phyloP scores from a whole-genome alignment of 1,140 invertebrate species.

The Hypothenemus hampei region DNA sequence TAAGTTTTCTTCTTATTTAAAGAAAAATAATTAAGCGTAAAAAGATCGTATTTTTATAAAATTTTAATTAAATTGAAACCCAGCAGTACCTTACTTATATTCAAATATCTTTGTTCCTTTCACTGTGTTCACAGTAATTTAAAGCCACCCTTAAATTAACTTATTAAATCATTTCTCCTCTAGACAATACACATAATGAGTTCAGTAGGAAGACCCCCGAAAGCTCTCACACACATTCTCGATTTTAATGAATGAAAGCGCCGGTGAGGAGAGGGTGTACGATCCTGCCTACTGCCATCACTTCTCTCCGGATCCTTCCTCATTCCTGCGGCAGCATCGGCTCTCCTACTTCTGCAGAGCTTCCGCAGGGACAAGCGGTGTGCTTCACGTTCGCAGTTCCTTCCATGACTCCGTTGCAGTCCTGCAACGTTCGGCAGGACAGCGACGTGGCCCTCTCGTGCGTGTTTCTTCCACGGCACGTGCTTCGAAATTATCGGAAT shows the following conservation, averaged over 20 bases:
- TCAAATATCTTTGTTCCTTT: background rate
- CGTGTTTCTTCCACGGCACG: slow-evolving; percentile 6
- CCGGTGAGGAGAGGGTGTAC: background rate
- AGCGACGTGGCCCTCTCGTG: background rate
- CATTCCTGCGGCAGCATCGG: slow-evolving; percentile 7
- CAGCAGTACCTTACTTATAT: too few relatives aligned
- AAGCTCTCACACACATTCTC: background rate
- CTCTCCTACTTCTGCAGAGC: slow-evolving; percentile 14
- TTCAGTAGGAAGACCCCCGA: background rate
- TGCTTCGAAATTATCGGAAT: background rate
- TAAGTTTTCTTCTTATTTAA: too few relatives aligned
- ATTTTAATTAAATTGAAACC: background rate
- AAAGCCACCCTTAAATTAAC: background rate
- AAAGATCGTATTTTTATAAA: too few relatives aligned
- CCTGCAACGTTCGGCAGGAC: slow-evolving; percentile 9
- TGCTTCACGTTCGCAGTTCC: slow-evolving; percentile 9
- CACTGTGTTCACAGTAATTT: background rate
- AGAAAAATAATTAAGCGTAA: too few relatives aligned
- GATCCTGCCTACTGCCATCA: background rate
- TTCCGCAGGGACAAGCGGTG: slow-evolving; percentile 9
- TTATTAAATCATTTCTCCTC: background rate
- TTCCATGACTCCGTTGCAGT: slow-evolving; percentile 11
- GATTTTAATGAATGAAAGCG: slow-evolving; percentile 1
- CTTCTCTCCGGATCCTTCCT: too few relatives aligned
- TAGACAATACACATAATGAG: background rate